Base-by-base conservation (phyloP, 1,140 invertebrate species). In the Papilio aristodemus region DNA sequence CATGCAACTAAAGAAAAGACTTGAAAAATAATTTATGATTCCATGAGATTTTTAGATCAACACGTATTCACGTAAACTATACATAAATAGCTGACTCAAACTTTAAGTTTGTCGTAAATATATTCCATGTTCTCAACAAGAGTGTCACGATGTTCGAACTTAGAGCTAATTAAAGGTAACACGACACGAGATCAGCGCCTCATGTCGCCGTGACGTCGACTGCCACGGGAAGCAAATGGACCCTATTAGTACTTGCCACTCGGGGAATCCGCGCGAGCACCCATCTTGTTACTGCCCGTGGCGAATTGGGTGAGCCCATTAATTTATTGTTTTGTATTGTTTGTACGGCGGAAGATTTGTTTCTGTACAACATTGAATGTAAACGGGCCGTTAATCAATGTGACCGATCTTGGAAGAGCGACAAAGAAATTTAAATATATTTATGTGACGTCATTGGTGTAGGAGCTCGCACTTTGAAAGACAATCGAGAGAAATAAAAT, bases 131-230 rank as follows among this genome's bases (percentile, higher is more conserved):
- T 50, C 19, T 50, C 17, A 4, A 50, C 14, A 46, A 19, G 14
- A 67, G 57, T 74, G 78, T 84, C 81, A 76, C 76, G 83, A 82
- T 81, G 75, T 50, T 8, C 75, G 67, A 71, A 73, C 75, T 79
- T 69, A 71, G 73, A 80, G 79, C 78, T 88, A 88, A 88, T 88
- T 86, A 88, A 84, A 74, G 54, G 58, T 76, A 77, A 79, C 84
- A 85, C 83, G 84, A 83, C 81, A 79, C 71, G 71, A 68, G 64
- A 73, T 78, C 76, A 81, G 67, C 75, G 73, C 75, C 76, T 81
- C 81, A 84, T 79, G 78, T 67, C 68, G 17, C 58, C 68, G 71
- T 70, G 77, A 79, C 77, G 71, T 72, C 81, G 73, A 73, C 69
- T 75, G 73, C 75, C 68, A 72, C 74, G 69, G 72, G 78, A 76